A percentile compares a stretch with the other conserved stretches of the same genome.
Conservation (phyloP, 2,888 invertebrate species). For the Agrotis ipsilon region DNA sequence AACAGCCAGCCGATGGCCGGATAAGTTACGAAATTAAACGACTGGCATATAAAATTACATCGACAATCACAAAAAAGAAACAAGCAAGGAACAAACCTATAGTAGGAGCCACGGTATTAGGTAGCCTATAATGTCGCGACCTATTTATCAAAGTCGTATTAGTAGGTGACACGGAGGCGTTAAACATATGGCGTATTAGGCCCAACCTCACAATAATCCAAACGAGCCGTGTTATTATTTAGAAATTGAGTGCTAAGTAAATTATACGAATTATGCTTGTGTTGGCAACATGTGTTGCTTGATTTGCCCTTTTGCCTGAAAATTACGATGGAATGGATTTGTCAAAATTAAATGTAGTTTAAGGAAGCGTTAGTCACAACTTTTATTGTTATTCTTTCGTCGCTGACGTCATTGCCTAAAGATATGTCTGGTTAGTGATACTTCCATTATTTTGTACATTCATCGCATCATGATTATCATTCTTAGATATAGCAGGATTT, state of each 20-base stretch:
- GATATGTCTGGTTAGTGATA: background rate
- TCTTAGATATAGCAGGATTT: background rate
- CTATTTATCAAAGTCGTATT: slow-evolving; percentile 88
- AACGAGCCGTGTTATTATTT: slow-evolving; percentile 80
- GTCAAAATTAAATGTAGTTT: slow-evolving; percentile 2
- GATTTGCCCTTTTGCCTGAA: slow-evolving; percentile 47
- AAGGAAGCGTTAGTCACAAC: background rate
- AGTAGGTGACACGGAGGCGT: slow-evolving; percentile 84
- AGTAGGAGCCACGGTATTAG: slow-evolving; percentile 64
- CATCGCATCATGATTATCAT: background rate
- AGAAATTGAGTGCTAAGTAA: slow-evolving; percentile 85
- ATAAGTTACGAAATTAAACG: background rate
- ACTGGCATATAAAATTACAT: background rate
- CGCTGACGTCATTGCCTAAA: background rate
- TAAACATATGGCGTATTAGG: slow-evolving; percentile 85
- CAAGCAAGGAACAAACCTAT: slow-evolving; percentile 14
- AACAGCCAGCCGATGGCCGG: too few species aligned
- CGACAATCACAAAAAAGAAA: background rate
- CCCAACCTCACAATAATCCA: slow-evolving; percentile 72
- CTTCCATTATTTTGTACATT: background rate
- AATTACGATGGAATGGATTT: slow-evolving; percentile 41
- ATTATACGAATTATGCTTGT: slow-evolving; percentile 77
- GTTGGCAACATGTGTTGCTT: slow-evolving; percentile 65
- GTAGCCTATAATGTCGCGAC: slow-evolving; percentile 76
- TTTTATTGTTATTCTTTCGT: slow-evolving; percentile 9